A percentile compares a stretch with the other conserved stretches of the same genome.
Conservation (phyloP, 2,113 vertebrate species). For the Pristiophorus japonicus region DNA sequence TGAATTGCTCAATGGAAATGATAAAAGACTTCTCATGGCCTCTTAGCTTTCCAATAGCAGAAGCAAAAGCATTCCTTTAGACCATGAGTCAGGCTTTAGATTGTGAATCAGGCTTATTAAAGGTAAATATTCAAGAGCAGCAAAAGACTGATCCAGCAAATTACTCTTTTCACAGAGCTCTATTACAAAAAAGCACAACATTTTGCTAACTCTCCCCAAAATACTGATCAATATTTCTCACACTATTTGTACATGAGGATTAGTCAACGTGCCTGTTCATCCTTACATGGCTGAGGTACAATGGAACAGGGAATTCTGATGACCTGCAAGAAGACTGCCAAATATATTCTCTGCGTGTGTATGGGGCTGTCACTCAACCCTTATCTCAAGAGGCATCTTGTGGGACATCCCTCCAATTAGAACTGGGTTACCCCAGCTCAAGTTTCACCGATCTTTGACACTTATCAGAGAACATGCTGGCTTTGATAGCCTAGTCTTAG, state of each 20-base stretch:
- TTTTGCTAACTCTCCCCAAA: not conserved
- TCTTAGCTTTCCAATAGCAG: not conserved
- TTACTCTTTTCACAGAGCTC: too few species aligned
- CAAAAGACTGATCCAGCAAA: too few species aligned
- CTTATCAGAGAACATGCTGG: not conserved
- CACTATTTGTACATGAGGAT: not conserved
- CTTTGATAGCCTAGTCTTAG: not conserved
- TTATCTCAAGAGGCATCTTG: not conserved
- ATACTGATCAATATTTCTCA: not conserved
- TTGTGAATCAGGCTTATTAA: not conserved
- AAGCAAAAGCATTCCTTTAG: not conserved
- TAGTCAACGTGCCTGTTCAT: not conserved
- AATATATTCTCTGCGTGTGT: not conserved
- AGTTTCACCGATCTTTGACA: not conserved
- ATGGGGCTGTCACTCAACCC: too few species aligned
- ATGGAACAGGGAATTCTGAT: not conserved
- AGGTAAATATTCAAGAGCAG: not conserved
- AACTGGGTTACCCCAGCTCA: not conserved
- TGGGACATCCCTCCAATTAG: not conserved
- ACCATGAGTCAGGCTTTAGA: not conserved
- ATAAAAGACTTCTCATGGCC: not conserved
- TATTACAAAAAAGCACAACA: not conserved
- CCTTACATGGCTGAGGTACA: not conserved
- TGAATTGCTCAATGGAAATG: not conserved
- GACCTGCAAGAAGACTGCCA: not conserved